Conservation (phyloP, 1,140 invertebrate species). For the Paralvinella palmiformis region DNA sequence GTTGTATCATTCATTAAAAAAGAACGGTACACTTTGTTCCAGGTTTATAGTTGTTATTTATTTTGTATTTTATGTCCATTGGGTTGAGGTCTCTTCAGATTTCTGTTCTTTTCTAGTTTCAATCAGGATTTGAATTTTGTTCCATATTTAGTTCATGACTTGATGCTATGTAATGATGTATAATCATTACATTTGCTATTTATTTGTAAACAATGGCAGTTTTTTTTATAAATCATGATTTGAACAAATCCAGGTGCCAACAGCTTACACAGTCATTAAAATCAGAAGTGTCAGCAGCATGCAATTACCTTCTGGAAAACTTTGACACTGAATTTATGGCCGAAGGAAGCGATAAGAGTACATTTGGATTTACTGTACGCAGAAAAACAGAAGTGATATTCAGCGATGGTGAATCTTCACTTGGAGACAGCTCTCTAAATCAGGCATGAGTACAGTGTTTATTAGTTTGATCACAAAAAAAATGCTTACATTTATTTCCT, state of each 20-base stretch:
- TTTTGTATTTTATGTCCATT: too few species aligned
- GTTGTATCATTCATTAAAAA: too few species aligned
- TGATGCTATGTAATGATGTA: too few species aligned
- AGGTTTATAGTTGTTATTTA: too few species aligned
- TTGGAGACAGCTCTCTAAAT: constrained; percentile 37
- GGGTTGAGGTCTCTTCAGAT: too few species aligned
- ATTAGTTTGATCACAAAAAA: background rate
- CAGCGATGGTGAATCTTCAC: constrained; percentile 43
- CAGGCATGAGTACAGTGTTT: constrained; percentile 26
- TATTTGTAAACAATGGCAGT: too few species aligned
- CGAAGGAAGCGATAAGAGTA: constrained; percentile 3
- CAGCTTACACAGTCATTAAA: constrained; percentile 34
- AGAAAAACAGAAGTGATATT: constrained; percentile 8
- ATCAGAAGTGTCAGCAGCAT: constrained; percentile 30
- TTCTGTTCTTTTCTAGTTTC: too few species aligned
- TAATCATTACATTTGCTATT: too few species aligned
- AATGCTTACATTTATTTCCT: background rate
- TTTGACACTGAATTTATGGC: constrained; percentile 41
- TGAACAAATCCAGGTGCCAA: constrained; percentile 33
- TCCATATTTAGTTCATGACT: too few species aligned
- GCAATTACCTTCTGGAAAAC: constrained; percentile 35
- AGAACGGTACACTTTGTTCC: too few species aligned
- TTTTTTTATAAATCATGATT: too few species aligned
- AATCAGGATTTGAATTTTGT: too few species aligned
- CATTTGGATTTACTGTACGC: background rate